phyloP scores from a whole-genome alignment of 1,140 invertebrate genomes.

The Drosophila elegans region DNA sequence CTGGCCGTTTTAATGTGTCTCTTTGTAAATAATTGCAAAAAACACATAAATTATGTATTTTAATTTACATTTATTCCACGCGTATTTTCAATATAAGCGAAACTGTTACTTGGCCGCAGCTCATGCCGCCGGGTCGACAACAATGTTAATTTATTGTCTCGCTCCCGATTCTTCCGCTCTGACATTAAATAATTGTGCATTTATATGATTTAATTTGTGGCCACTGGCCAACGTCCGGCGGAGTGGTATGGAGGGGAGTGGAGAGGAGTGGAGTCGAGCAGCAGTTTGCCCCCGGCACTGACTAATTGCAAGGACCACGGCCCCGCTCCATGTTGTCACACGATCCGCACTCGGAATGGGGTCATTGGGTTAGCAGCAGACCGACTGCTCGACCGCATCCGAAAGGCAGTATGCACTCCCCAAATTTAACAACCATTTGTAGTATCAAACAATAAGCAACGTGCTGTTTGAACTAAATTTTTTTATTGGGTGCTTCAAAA shows the following conservation, averaged over 20 bases:
- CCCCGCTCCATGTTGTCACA: conserved; percentile 13
- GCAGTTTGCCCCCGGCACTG: conserved; percentile 60
- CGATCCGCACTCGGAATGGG: conserved; percentile 40
- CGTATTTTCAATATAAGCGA: conserved; percentile 66
- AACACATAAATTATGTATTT: conserved; percentile 81
- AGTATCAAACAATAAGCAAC: too few relatives aligned
- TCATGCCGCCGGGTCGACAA: conserved; percentile 15
- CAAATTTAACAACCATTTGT: neutral
- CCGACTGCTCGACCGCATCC: conserved; percentile 23
- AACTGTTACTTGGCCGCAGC: conserved; percentile 41
- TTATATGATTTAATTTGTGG: conserved; percentile 83
- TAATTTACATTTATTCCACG: conserved; percentile 81
- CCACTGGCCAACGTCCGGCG: conserved; percentile 43
- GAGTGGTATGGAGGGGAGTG: neutral
- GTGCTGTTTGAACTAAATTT: too few relatives aligned
- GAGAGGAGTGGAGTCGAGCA: conserved; percentile 22
- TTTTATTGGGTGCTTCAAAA: too few relatives aligned
- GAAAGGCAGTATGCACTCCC: neutral
- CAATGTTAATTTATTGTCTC: conserved; percentile 63
- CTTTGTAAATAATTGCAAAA: conserved; percentile 81
- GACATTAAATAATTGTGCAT: conserved; percentile 82
- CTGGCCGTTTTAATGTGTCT: conserved; percentile 77
- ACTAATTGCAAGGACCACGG: conserved; percentile 64
- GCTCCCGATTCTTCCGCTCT: conserved; percentile 37
- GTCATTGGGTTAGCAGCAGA: conserved; percentile 66